Conservation (phyloP, 2,888 invertebrate genomes). For the Phortica okadai region DNA sequence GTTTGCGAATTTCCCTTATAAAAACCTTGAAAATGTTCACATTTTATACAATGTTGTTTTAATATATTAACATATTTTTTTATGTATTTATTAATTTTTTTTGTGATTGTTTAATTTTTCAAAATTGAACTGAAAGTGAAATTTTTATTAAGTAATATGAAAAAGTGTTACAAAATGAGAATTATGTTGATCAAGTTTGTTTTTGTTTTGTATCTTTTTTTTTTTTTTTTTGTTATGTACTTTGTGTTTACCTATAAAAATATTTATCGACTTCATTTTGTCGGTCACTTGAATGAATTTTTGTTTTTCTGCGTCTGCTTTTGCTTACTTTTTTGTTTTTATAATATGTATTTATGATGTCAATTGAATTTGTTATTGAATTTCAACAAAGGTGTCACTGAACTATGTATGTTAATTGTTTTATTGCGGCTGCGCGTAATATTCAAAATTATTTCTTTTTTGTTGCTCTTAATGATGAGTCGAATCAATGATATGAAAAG, state of each 20-base stretch:
- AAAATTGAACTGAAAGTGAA: too few species aligned
- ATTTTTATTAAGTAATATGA: too few species aligned
- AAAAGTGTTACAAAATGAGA: too few species aligned
- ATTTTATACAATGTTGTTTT: too few species aligned
- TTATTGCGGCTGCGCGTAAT: slow-evolving; percentile 29
- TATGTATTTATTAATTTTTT: slow-evolving; percentile 14
- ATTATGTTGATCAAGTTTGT: too few species aligned
- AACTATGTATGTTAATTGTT: slow-evolving; percentile 50
- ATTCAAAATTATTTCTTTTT: slow-evolving; percentile 45
- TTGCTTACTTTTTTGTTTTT: slow-evolving; percentile 10
- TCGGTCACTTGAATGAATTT: too few species aligned
- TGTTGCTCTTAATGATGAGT: slow-evolving; percentile 46
- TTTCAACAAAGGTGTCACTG: slow-evolving; percentile 58
- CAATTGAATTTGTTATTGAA: slow-evolving; percentile 62
- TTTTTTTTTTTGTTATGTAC: neutral
- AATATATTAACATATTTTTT: neutral
- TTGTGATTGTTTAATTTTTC: too few species aligned
- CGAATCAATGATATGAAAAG: slow-evolving; percentile 26
- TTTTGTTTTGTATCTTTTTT: neutral
- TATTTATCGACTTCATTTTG: too few species aligned
- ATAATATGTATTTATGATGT: slow-evolving; percentile 13
- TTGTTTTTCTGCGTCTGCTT: slow-evolving; percentile 22
- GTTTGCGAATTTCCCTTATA: too few species aligned
- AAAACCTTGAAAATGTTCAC: too few species aligned
- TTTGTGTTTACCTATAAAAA: too few species aligned